These are phyloP conservation scores for Danaus chrysippus DNA, from an alignment of 2,888 invertebrate species.

Conservation along the genomic window DNA sequence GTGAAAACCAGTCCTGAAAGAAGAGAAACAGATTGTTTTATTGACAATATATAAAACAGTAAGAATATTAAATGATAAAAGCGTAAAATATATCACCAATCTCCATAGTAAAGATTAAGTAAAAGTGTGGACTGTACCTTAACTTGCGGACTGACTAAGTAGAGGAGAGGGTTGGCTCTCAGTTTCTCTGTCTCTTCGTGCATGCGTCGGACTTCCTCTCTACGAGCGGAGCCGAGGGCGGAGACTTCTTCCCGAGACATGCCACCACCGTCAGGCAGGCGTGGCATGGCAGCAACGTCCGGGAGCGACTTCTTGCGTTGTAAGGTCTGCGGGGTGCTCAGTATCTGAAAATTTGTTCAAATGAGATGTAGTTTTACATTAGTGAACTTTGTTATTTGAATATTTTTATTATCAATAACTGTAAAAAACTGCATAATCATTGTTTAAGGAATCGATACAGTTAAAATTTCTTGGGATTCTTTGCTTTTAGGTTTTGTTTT, in stretches of 20 bases:
- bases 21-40: slow-evolving; percentile 22
- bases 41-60: not conserved
- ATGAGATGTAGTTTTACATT: no score
- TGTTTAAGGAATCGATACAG: no score
- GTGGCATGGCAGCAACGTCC: slow-evolving; percentile 92
- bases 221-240: slow-evolving; percentile 93
- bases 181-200: slow-evolving; percentile 94
- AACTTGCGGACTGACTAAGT: slow-evolving; percentile 97
- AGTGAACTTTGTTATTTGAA: no score
- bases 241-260: slow-evolving; percentile 98
- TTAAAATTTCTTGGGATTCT: no score
- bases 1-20: slow-evolving; percentile 96
- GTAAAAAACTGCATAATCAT: no score
- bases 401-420: no score
- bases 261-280: slow-evolving; percentile 85
- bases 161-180: slow-evolving; percentile 95
- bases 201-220: slow-evolving; percentile 96
- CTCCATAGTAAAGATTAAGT: no score
- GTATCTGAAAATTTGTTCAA: slow-evolving; percentile 76
- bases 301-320: slow-evolving; percentile 98
- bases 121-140: slow-evolving; percentile 81
- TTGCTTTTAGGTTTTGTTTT: no score
- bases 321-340: slow-evolving; percentile 87
- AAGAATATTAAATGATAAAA: slow-evolving; percentile 5
- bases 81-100: not conserved